A percentile compares a stretch with the other conserved stretches of the same genome.
These are phyloP conservation scores for Mantis religiosa DNA, from an alignment of 2,888 invertebrate genomes.

Conservation along the genomic window DNA sequence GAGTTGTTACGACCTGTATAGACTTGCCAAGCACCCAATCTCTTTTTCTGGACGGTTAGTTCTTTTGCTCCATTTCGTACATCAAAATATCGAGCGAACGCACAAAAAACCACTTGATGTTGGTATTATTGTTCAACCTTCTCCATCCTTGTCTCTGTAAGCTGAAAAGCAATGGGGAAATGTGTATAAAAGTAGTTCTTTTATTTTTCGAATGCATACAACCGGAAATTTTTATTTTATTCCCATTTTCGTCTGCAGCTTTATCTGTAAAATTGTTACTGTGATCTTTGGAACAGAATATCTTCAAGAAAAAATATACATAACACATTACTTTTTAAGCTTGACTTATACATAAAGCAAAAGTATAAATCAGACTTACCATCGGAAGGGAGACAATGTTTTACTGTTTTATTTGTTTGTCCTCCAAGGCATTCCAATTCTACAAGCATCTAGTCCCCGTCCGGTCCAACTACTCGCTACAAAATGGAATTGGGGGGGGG, in stretches of 20 bases:
- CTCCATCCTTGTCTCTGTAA: background rate
- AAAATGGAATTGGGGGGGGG: too few relatives aligned
- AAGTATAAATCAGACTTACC: too few relatives aligned
- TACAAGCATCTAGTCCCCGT: too few relatives aligned
- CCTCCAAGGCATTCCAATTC: too few relatives aligned
- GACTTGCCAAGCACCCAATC: slow-evolving; percentile 20
- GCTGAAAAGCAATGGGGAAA: background rate
- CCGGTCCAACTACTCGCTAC: too few relatives aligned
- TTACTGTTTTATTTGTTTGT: too few relatives aligned
- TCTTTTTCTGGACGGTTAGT: slow-evolving; percentile 29
- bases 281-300: background rate
- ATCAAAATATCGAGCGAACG: background rate
- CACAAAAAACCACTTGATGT: background rate
- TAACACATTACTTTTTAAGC: too few relatives aligned
- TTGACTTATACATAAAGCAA: too few relatives aligned
- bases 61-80: slow-evolving; percentile 24
- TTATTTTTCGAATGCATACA: background rate
- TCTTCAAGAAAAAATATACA: background rate
- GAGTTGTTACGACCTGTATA: background rate
- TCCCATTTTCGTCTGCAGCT: background rate
- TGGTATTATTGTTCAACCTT: background rate
- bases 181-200: background rate
- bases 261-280: background rate
- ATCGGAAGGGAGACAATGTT: too few relatives aligned
- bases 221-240: background rate